Evolutionary conservation across 2,113 vertebrate species (phyloP), one percentile per base, ranked within the genome.

Genomic region (Onychostruthus taczanowskii): DNA sequence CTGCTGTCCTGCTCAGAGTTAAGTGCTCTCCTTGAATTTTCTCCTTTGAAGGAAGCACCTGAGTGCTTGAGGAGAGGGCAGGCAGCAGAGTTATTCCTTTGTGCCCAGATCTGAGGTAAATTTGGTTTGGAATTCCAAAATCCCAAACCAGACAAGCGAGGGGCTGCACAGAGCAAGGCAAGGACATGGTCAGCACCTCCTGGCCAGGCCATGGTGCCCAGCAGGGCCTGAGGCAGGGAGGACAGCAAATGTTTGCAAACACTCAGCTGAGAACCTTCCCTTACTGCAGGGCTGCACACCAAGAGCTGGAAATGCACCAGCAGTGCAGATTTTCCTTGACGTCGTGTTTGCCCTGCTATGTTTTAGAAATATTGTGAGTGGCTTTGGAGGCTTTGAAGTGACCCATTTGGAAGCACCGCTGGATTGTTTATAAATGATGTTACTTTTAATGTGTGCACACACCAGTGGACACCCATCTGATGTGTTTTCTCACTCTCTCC

Each of bases 321-420:
- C 8, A 30, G 6, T 7, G 41, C 58, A 79, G 49, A 7, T 41
- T 85, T 56, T 47, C 44, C 41, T 31, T n/a, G 10, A 28, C 26
- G 73, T 53, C 1, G 9, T 63, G 13, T n/a, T 91, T 76, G 18
- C 14, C 64, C 20, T 0, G 0, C 13, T 68, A 0, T 27, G 56
- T 44, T 56, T 56, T n/a, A 80, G 35, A 84, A 61, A 52, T 6
- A 1, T 9, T 47, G 49, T 56, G 15, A 78, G 27, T 24, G 39
- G 30, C 46, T 82, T 74, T 64, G 49, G 58, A 73, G 84, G 21
- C 22, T 52, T 79, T 61, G 28, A 53, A 84, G 50, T 39, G 55
- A 74, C 26, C 67, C 9, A 22, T 33, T 37, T 37, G 58, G 79
- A 58, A 85, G 50, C n/a, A 43, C 7, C 43, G 28, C 47, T 22